These are phyloP conservation scores for Varanus komodoensis DNA, from an alignment of 2,113 vertebrate genomes.

Conservation along the genomic window DNA sequence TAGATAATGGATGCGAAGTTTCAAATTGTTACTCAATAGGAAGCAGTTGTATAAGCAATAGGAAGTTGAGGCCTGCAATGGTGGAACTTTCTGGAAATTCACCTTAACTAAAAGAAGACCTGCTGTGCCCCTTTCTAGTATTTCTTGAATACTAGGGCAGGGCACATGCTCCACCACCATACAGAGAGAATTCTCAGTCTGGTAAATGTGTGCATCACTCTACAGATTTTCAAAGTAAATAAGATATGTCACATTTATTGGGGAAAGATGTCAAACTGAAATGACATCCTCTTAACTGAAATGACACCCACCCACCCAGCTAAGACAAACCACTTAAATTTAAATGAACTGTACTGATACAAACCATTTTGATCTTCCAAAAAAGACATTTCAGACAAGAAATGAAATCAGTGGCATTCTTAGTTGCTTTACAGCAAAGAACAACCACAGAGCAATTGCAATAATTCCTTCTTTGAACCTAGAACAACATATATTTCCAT, in stretches of 20 bases:
- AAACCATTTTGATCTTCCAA: not conserved
- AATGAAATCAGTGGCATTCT: constrained; percentile 60
- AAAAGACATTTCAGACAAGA: not conserved
- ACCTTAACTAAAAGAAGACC: too few relatives aligned
- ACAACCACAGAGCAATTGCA: constrained; percentile 12
- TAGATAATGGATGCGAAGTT: too few relatives aligned
- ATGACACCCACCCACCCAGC: not conserved
- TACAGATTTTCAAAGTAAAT: not conserved
- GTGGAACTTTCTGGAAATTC: not conserved
- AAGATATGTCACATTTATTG: not conserved
- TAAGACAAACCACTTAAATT: not conserved
- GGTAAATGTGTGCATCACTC: not conserved
- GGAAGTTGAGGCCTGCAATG: too few relatives aligned
- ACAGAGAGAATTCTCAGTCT: not conserved
- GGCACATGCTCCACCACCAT: too few relatives aligned
- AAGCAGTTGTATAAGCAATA: too few relatives aligned
- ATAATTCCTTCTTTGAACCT: constrained; percentile 19
- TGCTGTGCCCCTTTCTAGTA: too few relatives aligned
- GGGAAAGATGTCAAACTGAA: not conserved
- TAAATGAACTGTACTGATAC: not conserved
- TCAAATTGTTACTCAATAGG: too few relatives aligned
- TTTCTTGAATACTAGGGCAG: too few relatives aligned
- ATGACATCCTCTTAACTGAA: not conserved
- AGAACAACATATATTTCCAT: not conserved
- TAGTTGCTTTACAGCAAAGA: constrained; percentile 26